Conservation (phyloP, 2,888 invertebrate genomes). For the Macrostomum cliftonense region DNA sequence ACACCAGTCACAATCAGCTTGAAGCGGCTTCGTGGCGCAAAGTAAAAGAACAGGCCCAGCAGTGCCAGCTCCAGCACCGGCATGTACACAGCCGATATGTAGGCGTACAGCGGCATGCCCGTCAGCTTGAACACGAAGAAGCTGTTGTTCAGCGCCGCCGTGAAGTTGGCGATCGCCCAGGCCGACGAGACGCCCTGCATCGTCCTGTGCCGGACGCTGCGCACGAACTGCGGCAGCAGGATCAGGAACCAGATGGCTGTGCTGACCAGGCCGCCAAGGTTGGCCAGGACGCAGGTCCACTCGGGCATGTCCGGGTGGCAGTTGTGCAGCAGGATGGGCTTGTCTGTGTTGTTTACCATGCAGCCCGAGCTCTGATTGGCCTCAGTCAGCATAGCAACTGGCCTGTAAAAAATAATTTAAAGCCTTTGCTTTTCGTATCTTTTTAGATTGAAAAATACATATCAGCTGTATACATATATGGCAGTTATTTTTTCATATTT, state of each 20-base stretch:
- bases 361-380: no score
- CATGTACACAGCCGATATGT: slow-evolving; percentile 17
- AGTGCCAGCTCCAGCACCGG: slow-evolving; percentile 16
- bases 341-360: no score
- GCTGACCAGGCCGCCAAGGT: slow-evolving; percentile 16
- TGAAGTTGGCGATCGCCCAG: slow-evolving; percentile 19
- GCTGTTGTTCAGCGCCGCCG: slow-evolving; percentile 17
- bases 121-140: slow-evolving; percentile 17
- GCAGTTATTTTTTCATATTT: no score
- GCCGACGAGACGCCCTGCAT: slow-evolving; percentile 16
- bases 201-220: slow-evolving; percentile 18
- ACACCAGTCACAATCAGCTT: slow-evolving; percentile 12
- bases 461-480: no score
- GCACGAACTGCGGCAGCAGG: slow-evolving; percentile 18
- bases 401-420: no score
- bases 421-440: no score
- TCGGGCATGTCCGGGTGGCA: slow-evolving; percentile 16
- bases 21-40: not conserved
- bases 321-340: slow-evolving; percentile 13
- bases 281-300: slow-evolving; percentile 16
- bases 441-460: no score
- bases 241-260: slow-evolving; percentile 18
- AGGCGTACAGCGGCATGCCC: slow-evolving; percentile 15
- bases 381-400: no score
- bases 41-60: slow-evolving; percentile 16